Conservation (phyloP, 2,797 vertebrate species). For the Linurgus olivaceus region DNA sequence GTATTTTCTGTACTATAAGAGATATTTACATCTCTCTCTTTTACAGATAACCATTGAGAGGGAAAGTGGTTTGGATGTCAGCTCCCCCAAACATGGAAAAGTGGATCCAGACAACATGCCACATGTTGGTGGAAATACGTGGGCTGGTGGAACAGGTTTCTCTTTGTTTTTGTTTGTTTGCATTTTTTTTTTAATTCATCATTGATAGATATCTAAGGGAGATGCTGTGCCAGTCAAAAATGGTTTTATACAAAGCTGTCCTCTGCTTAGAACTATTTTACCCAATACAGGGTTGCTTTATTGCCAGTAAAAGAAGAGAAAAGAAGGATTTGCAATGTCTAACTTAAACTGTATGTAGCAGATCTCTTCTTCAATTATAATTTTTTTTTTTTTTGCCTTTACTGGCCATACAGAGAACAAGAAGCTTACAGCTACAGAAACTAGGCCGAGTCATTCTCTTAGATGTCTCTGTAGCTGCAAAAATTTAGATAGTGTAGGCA, state of each 20-base stretch:
- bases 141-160: constrained; percentile 95
- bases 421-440: background rate
- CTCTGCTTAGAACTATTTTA: background rate
- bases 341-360: background rate
- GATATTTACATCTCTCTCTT: background rate
- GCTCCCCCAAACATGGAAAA: constrained; percentile 92
- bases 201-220: background rate
- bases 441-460: background rate
- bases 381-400: background rate
- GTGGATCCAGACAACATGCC: constrained; percentile 85
- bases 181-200: background rate
- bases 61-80: constrained; percentile 89
- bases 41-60: constrained; percentile 90
- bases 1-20: background rate
- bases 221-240: background rate
- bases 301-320: background rate
- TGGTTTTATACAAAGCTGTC: background rate
- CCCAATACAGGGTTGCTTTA: background rate
- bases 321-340: background rate
- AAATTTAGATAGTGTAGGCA: background rate
- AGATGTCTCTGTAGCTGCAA: background rate
- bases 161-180: background rate
- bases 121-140: constrained; percentile 93
- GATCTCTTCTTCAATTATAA: background rate
- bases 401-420: background rate